Base-by-base conservation (phyloP, 2,113 vertebrate genomes). In the Lophotis ruficrista region DNA sequence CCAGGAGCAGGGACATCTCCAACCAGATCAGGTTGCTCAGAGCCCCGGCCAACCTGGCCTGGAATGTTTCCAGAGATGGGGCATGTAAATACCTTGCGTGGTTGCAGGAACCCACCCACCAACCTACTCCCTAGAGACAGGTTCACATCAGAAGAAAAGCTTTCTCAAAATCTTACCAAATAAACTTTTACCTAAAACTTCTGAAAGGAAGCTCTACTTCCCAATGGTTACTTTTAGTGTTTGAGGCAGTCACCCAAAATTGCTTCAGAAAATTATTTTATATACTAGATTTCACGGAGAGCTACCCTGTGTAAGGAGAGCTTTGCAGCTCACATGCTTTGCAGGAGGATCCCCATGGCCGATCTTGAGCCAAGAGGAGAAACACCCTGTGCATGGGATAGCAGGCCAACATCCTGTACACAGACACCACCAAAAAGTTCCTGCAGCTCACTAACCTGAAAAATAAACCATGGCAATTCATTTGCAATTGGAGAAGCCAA, bases 281-380 rank as follows among this genome's bases (percentile, higher is more conserved):
- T 30, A 47, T 7, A 3, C 0, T 1, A 50, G 28, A 53, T 66
- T 37, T 65, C 65, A 77, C 0, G 5, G 38, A 65, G 10, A 12
- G 13, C 11, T 38, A 10, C 10, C 24, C 23, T 60, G 68, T 47
- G 4, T 8, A 45, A 50, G 43, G 58, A 68, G 48, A 56, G 31
- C 19, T 51, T 51, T 45, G 16, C 48, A 75, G 53, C 51, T 91
- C 79, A 15, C 7, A 45, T 68, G 43, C 10, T 0, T 11, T 18
- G 22, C 56, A 51, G 28, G 14, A 82, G 38, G 45, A 53, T 6
- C 22, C 41, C 31, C 23, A 18, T 6, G 33, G 43, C 19, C 31
- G 41, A 31, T 22, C 53, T 14, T 27, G 50, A 92, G 12, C 8
- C 35, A 6, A 33, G 31, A 64, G 60, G 38, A 73, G 31, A 38